Evolutionary conservation across 1,140 invertebrate species (phyloP).

Genomic region (Ylistrum balloti): DNA sequence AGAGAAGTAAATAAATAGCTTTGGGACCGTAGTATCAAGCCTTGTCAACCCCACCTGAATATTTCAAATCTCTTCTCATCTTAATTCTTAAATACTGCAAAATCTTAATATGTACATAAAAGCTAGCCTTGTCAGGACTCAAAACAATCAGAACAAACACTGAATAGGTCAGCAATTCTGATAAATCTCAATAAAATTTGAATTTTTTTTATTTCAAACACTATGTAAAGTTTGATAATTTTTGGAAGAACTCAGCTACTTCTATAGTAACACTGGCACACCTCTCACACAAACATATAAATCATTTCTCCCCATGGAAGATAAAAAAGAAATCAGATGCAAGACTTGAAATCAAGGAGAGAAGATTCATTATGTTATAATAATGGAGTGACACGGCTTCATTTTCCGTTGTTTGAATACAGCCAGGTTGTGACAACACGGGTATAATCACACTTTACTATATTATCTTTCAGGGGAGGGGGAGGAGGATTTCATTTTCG

Average conservation of each 20-base stretch:
- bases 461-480: neutral
- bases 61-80: neutral
- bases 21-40: neutral
- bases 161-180: neutral
- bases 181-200: neutral
- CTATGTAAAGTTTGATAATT: neutral
- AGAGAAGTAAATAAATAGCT: conserved; percentile 35
- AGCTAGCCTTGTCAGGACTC: neutral
- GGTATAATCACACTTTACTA: neutral
- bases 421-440: neutral
- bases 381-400: neutral
- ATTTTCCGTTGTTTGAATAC: neutral
- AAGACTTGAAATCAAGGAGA: conserved; percentile 26
- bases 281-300: conserved; percentile 10
- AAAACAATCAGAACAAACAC: neutral
- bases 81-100: neutral
- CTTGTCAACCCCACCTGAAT: neutral
- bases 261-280: conserved; percentile 5
- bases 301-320: neutral
- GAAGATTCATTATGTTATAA: neutral
- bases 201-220: neutral
- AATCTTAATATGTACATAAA: neutral
- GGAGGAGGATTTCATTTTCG: neutral
- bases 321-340: conserved; percentile 35
- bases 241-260: neutral